Evolutionary conservation across 2,888 invertebrate genomes (phyloP).

Genomic region (Athalia rosae): DNA sequence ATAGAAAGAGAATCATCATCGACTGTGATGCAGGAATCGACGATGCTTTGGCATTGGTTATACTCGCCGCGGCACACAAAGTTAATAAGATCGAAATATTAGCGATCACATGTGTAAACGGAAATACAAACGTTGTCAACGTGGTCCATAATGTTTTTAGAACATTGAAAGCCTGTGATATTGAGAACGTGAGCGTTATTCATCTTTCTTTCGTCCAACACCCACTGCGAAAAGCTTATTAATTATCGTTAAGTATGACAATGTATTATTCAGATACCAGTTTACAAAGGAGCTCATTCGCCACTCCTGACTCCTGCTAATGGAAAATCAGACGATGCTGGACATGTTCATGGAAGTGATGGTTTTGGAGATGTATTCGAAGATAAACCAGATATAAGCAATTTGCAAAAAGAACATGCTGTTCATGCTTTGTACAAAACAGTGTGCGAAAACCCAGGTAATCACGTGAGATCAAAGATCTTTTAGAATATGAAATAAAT

Average conservation of each 20-base stretch:
- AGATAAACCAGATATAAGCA: constrained; percentile 72
- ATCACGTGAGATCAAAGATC: constrained; percentile 46
- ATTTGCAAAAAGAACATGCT: constrained; percentile 77
- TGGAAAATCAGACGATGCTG: constrained; percentile 65
- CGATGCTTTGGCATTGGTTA: constrained; percentile 79
- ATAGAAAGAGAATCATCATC: constrained; percentile 72
- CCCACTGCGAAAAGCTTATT: not conserved
- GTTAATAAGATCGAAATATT: constrained; percentile 75
- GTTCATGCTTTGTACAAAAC: constrained; percentile 78
- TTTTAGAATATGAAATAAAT: constrained; percentile 26
- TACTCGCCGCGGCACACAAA: constrained; percentile 76
- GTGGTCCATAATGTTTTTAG: constrained; percentile 82
- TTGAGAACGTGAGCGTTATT: constrained; percentile 77
- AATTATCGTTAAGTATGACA: not conserved
- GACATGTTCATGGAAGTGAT: constrained; percentile 80
- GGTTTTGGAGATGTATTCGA: constrained; percentile 82
- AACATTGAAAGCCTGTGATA: constrained; percentile 77
- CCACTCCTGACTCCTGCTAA: constrained; percentile 71
- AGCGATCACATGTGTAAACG: constrained; percentile 84
- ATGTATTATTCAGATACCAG: constrained; percentile 78
- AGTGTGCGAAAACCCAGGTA: constrained; percentile 76
- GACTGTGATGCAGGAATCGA: constrained; percentile 81
- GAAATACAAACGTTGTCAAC: constrained; percentile 83
- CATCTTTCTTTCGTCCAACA: not conserved
- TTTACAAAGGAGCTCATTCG: constrained; percentile 79